Base-by-base conservation (phyloP, 2,113 vertebrate species). In the Lipophrys pholis region DNA sequence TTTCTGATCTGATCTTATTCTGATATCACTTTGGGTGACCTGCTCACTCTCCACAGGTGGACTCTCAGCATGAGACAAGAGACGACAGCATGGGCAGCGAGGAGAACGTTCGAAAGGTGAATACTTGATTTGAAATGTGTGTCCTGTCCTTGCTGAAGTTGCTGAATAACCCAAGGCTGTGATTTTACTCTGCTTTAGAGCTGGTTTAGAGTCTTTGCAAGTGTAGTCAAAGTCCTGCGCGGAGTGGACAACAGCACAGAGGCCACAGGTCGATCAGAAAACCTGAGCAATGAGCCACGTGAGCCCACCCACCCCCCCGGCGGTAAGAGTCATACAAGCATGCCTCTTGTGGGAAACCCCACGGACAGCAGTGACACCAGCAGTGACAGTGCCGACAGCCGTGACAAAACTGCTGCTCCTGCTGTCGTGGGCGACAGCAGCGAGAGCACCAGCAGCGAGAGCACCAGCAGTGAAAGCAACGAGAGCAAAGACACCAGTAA, bases 31-130 rank as follows among this genome's bases (percentile, higher is more conserved):
- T 53, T 35, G n/a, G 10, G 21, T 62, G 10, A 7, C 57, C 48
- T 11, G 6, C 11, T 59, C 9, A 35, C 7, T 64, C 63, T 62
- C 42, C 52, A 15, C 78, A 91, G 89, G 36, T 17, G 3, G 53
- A 76, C 38, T 45, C 63, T 2, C n/a, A 84, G 54, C 14, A 2
- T 14, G 90, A 91, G 63, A 92, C 91, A 54, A 78, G 61, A 68
- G 91, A 92, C 57, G 40, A 92, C 69, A 89, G 78, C 60, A 81
- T 88, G 83, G 72, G 78, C 66, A 91, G 88, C 14, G 90, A 91
- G 70, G 89, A 90, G 67, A 92, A 90, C 5, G 6, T 92, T 6
- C 72, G 91, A 65, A 92, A 85, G 89, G 91, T 91, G 45, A 69
- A 58, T 48, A 3, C 17, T 21, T n/a, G 4, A 46, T 1, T 52